phyloP scores from a whole-genome alignment of 2,797 vertebrate species.

The Cephalopachus bancanus region DNA sequence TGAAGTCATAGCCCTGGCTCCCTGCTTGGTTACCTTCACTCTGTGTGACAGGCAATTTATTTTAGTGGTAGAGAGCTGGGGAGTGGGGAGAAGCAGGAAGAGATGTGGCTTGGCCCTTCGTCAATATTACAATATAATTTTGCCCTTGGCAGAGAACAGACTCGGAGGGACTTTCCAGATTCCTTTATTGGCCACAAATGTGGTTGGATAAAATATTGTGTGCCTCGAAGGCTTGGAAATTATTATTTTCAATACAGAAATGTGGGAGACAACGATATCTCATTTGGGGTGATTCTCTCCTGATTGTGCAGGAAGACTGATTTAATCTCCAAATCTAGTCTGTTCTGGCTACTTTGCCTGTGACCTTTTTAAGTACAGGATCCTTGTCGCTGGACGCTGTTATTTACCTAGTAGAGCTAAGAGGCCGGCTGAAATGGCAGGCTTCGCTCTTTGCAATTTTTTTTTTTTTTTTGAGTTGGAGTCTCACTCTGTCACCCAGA shows the following conservation, averaged over 20 bases:
- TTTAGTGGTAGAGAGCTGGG: not conserved
- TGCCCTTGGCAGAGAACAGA: slow-evolving; percentile 42
- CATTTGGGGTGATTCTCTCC: not conserved
- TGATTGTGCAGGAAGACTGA: not conserved
- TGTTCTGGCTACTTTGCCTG: not conserved
- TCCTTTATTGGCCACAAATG: slow-evolving; percentile 18
- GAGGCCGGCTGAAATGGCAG: not conserved
- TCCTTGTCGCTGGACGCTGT: not conserved
- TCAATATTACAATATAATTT: not conserved
- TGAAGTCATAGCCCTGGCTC: not conserved
- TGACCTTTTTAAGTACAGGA: not conserved
- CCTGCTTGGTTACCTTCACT: slow-evolving; percentile 25
- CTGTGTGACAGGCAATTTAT: slow-evolving; percentile 33
- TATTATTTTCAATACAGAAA: not conserved
- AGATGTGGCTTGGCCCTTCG: slow-evolving; percentile 41
- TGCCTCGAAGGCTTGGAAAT: not conserved
- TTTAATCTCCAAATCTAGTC: not conserved
- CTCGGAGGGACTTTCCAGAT: slow-evolving; percentile 8
- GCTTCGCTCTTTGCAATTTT: not conserved
- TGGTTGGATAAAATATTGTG: slow-evolving; percentile 33
- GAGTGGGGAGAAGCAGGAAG: not conserved
- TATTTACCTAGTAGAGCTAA: not conserved
- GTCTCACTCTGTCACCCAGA: too few relatives aligned
- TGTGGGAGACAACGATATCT: not conserved
- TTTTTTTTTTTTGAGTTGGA: too few relatives aligned